These are phyloP conservation scores for Camponotus vicinus DNA, from an alignment of 1,140 invertebrate species.

Conservation along the genomic window DNA sequence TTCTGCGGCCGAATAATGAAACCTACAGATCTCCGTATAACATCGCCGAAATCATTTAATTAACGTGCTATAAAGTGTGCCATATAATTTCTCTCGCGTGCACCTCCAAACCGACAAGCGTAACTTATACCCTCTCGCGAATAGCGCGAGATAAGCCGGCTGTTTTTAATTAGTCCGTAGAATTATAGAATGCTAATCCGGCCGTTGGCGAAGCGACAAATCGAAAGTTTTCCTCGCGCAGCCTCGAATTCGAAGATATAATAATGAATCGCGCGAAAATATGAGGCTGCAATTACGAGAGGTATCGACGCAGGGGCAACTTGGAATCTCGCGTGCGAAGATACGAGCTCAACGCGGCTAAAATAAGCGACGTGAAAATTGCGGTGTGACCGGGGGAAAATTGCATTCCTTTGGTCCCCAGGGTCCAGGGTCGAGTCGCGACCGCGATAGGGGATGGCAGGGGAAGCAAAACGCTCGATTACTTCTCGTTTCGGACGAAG, in stretches of 20 bases:
- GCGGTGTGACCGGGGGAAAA: conserved; percentile 55
- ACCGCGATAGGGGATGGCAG: neutral
- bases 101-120: neutral
- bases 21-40: conserved; percentile 1
- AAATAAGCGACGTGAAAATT: conserved; percentile 59
- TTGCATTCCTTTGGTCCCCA: conserved; percentile 59
- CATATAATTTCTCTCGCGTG: neutral
- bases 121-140: neutral
- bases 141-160: neutral
- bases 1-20: conserved; percentile 14
- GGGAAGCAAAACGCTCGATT: conserved; percentile 18
- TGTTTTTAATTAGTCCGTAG: conserved; percentile 9
- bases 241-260: too few species aligned
- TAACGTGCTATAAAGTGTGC: neutral
- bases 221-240: too few species aligned
- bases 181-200: conserved; percentile 42
- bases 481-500: conserved; percentile 23
- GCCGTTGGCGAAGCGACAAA: neutral
- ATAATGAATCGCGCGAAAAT: conserved; percentile 31
- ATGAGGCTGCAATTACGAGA: neutral
- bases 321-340: neutral
- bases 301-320: too few species aligned
- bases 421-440: conserved; percentile 4
- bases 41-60: conserved; percentile 8
- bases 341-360: conserved; percentile 21